Conservation (phyloP, 2,888 invertebrate genomes). For the Melolontha melolontha region DNA sequence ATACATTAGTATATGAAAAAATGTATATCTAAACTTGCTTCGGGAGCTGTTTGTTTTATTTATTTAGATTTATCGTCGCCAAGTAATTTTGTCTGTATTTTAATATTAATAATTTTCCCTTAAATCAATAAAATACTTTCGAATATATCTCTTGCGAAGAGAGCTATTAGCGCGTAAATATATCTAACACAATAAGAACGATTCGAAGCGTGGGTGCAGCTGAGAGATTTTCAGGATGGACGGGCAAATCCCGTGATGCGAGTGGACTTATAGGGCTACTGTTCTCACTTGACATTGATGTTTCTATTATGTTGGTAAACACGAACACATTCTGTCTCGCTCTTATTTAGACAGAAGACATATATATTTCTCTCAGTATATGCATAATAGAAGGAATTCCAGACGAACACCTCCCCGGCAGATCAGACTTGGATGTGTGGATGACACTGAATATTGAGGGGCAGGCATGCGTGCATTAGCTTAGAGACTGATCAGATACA, state of each 20-base stretch:
- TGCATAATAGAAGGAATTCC: slow-evolving; percentile 26
- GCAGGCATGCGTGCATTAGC: slow-evolving; percentile 51
- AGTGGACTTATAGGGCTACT: slow-evolving; percentile 49
- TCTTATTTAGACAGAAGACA: not conserved
- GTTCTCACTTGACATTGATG: slow-evolving; percentile 49
- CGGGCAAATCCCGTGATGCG: slow-evolving; percentile 47
- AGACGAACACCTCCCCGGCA: slow-evolving; percentile 39
- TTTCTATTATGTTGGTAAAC: slow-evolving; percentile 38
- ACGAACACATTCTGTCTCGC: slow-evolving; percentile 26
- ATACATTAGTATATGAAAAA: too few relatives aligned
- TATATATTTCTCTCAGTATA: slow-evolving; percentile 4
- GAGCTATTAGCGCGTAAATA: slow-evolving; percentile 9
- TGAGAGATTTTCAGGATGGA: slow-evolving; percentile 46
- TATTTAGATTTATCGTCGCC: too few relatives aligned
- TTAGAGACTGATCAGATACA: slow-evolving; percentile 49
- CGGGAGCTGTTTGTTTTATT: too few relatives aligned
- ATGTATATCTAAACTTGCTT: too few relatives aligned
- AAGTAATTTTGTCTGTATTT: too few relatives aligned
- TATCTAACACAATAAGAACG: not conserved
- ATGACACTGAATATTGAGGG: slow-evolving; percentile 44
- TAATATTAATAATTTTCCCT: not conserved
- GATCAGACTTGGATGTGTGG: slow-evolving; percentile 31
- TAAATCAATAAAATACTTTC: slow-evolving; percentile 11
- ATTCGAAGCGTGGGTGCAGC: slow-evolving; percentile 31
- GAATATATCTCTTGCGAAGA: not conserved